A percentile compares a stretch with the other conserved stretches of the same genome.
These are phyloP conservation scores for Lacerta agilis DNA, from an alignment of 2,797 vertebrate species.

Conservation along the genomic window DNA sequence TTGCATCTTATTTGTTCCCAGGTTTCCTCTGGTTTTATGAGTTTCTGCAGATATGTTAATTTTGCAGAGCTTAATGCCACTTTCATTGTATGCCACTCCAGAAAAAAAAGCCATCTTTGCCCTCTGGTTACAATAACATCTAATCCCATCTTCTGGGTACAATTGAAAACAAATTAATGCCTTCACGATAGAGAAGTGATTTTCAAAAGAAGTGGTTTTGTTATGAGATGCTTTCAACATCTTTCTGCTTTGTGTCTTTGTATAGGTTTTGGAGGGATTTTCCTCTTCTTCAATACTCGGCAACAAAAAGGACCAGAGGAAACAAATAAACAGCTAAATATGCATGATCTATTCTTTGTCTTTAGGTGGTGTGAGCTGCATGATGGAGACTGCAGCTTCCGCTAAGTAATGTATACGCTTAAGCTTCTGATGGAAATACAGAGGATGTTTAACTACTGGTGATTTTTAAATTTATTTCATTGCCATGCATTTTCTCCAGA, in stretches of 20 bases:
- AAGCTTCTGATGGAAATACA: neutral
- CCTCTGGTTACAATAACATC: neutral
- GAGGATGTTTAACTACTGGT: neutral
- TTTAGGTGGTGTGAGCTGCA: neutral
- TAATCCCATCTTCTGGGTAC: conserved; percentile 20
- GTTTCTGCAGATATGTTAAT: conserved; percentile 28
- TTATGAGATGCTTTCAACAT: neutral
- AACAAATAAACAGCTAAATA: neutral
- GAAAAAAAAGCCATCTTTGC: too few species aligned
- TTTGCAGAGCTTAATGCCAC: conserved; percentile 15
- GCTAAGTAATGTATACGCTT: neutral
- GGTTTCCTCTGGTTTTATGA: neutral
- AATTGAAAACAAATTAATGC: conserved; percentile 25
- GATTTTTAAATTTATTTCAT: neutral
- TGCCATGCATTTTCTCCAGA: neutral
- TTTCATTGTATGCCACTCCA: conserved; percentile 13
- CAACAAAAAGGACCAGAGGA: neutral
- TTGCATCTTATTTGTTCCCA: neutral
- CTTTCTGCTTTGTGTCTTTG: neutral
- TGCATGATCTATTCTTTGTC: neutral
- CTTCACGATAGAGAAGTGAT: conserved; percentile 1
- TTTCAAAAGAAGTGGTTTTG: conserved; percentile 1
- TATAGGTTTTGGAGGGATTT: neutral
- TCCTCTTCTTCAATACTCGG: neutral
- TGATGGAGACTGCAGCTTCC: neutral